A percentile compares a stretch with the other conserved stretches of the same genome.
phyloP scores from a whole-genome alignment of 1,140 invertebrate genomes.

The Orussus abietinus region DNA sequence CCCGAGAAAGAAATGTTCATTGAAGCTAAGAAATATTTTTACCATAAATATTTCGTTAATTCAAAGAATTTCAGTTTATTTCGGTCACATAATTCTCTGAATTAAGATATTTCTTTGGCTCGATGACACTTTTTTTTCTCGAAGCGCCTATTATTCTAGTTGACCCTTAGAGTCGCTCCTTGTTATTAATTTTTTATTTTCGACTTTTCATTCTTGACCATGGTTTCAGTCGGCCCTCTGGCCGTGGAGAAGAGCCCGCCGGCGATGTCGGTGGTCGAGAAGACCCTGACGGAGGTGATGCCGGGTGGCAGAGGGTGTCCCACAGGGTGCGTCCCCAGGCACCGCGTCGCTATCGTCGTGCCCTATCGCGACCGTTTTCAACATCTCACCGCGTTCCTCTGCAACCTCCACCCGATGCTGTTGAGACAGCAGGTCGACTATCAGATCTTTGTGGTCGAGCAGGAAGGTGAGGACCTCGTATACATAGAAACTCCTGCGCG shows the following conservation, averaged over 20 bases:
- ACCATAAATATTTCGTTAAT: no score
- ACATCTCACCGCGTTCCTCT: constrained; percentile 79
- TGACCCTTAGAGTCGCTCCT: no score
- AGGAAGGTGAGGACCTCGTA: constrained; percentile 63
- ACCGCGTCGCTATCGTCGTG: constrained; percentile 84
- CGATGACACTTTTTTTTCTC: no score
- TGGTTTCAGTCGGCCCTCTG: constrained; percentile 49
- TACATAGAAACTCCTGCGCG: no score
- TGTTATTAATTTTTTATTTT: no score
- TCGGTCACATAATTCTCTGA: no score
- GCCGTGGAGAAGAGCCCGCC: constrained; percentile 43
- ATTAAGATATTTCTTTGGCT: no score
- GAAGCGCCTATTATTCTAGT: no score
- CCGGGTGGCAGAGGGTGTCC: constrained; percentile 77
- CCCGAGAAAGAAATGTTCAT: no score
- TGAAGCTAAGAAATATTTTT: no score
- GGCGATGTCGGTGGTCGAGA: constrained; percentile 43
- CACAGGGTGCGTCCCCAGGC: constrained; percentile 66
- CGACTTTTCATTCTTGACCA: no score
- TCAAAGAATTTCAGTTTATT: no score
- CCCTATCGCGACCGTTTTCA: constrained; percentile 81
- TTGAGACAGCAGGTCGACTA: constrained; percentile 89
- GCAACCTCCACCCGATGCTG: constrained; percentile 88
- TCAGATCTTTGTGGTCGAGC: constrained; percentile 93
- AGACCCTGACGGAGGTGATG: constrained; percentile 52